Conservation (phyloP, 2,113 vertebrate species). For the Entelurus aequoreus region DNA sequence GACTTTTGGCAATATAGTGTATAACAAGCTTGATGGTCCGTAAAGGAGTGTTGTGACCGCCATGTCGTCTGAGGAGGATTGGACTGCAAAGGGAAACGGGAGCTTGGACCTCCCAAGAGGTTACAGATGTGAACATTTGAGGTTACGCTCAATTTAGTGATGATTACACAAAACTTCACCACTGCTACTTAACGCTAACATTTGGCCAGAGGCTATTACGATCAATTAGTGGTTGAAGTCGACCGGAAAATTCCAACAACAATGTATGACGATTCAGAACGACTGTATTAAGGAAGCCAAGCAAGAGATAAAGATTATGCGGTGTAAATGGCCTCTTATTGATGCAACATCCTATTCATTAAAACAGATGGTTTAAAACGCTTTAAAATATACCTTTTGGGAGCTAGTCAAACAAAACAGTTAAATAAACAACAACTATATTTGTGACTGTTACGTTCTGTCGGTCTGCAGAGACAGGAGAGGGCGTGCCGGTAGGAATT, state of each 20-base stretch:
- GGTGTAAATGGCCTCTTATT: no score
- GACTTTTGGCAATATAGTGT: background rate
- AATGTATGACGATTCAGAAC: conserved; percentile 11
- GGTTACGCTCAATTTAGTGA: conserved; percentile 18
- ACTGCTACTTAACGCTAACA: conserved; percentile 7
- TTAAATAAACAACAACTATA: no score
- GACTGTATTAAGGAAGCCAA: conserved; percentile 7
- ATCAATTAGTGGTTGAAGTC: conserved; percentile 26
- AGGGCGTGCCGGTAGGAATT: no score
- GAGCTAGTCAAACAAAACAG: no score
- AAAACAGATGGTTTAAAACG: no score
- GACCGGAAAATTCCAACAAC: conserved; percentile 22
- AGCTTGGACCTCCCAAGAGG: conserved; percentile 12
- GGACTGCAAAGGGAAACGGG: conserved; percentile 9
- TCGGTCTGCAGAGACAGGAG: no score
- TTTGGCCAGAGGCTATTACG: conserved; percentile 26
- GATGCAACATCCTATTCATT: no score
- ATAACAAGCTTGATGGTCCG: conserved; percentile 13
- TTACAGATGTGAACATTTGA: conserved; percentile 25
- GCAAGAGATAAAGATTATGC: conserved; percentile 5
- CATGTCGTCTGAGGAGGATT: background rate
- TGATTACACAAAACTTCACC: conserved; percentile 37
- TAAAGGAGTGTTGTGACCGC: conserved; percentile 8
- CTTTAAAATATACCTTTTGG: no score
- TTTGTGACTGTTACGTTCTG: no score